A percentile compares a stretch with the other conserved stretches of the same genome.
Evolutionary conservation across 2,888 invertebrate species (phyloP).

Genomic region (Perdita meconis): DNA sequence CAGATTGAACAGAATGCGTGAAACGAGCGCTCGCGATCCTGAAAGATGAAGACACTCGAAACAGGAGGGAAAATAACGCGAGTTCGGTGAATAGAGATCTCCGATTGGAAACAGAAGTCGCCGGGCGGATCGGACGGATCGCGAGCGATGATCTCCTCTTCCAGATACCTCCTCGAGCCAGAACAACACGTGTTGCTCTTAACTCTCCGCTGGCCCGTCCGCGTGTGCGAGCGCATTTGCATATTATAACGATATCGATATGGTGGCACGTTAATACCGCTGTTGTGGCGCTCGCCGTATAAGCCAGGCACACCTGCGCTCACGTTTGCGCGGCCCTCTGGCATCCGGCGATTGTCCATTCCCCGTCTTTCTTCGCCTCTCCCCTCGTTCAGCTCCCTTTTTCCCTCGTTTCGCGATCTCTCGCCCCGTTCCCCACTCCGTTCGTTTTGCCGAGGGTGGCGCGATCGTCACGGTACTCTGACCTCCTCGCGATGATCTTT

Average conservation of each 20-base stretch:
- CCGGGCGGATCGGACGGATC: slow-evolving; percentile 40
- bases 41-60: slow-evolving; percentile 35
- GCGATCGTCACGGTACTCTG: slow-evolving; percentile 33
- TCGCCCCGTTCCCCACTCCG: slow-evolving; percentile 16
- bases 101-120: slow-evolving; percentile 53
- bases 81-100: slow-evolving; percentile 48
- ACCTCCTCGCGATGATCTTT: neutral
- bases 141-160: slow-evolving; percentile 66
- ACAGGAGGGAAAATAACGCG: slow-evolving; percentile 47
- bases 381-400: slow-evolving; percentile 29
- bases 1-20: neutral
- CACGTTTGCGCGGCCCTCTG: slow-evolving; percentile 61
- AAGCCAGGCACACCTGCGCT: slow-evolving; percentile 68
- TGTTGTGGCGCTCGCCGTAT: slow-evolving; percentile 66
- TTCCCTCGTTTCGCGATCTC: slow-evolving; percentile 28
- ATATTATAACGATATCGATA: slow-evolving; percentile 78
- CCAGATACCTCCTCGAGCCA: slow-evolving; percentile 49
- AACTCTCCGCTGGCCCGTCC: slow-evolving; percentile 30
- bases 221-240: slow-evolving; percentile 67
- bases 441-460: slow-evolving; percentile 13
- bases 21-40: slow-evolving; percentile 35
- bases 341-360: slow-evolving; percentile 70
- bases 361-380: slow-evolving; percentile 49
- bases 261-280: slow-evolving; percentile 71
- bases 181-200: slow-evolving; percentile 59